Evolutionary conservation across 2,888 invertebrate genomes (phyloP).

Genomic region (Hyalella azteca): DNA sequence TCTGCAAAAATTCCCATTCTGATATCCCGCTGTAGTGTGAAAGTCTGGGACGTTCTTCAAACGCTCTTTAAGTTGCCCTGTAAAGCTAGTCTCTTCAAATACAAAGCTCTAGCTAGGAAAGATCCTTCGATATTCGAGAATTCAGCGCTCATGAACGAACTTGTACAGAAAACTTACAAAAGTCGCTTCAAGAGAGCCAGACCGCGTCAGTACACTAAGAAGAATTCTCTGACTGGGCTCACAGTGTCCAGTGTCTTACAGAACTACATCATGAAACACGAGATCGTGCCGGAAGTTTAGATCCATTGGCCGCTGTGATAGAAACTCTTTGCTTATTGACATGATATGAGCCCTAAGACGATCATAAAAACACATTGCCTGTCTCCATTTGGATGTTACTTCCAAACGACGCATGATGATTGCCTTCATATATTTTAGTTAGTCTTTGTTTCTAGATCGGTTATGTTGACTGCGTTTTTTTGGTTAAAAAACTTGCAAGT

Average conservation of each 20-base stretch:
- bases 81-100: conserved; percentile 12
- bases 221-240: background rate
- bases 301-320: no score
- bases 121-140: conserved; percentile 10
- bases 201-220: background rate
- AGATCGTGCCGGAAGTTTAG: conserved; percentile 5
- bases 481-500: no score
- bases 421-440: no score
- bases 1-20: background rate
- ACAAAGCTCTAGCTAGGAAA: background rate
- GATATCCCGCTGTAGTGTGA: conserved; percentile 1
- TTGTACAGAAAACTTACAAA: conserved; percentile 22
- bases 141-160: conserved; percentile 9
- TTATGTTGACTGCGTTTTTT: no score
- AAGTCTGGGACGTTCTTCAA: background rate
- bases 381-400: no score
- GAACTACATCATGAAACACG: background rate
- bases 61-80: conserved; percentile 8
- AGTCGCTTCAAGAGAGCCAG: conserved; percentile 3
- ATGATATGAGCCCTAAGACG: no score
- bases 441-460: no score
- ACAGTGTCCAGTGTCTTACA: background rate
- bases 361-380: no score
- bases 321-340: no score
- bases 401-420: no score